A percentile compares a stretch with the other conserved stretches of the same genome.
phyloP scores from a whole-genome alignment of 2,113 vertebrate species.

The Scopus umbretta region DNA sequence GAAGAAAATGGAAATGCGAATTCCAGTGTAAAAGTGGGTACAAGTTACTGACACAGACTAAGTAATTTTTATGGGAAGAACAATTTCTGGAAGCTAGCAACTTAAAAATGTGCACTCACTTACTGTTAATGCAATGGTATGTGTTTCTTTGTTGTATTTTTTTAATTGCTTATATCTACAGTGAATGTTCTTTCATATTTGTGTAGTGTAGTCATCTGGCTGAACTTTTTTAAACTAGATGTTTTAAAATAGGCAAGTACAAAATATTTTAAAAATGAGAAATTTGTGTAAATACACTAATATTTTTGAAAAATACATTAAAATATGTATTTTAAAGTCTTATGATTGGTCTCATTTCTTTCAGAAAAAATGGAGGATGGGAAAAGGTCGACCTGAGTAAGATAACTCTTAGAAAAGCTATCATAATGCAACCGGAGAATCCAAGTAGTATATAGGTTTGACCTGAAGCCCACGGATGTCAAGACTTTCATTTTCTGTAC shows the following conservation, averaged over 20 bases:
- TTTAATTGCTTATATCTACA: background rate
- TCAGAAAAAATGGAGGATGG: background rate
- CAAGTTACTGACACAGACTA: background rate
- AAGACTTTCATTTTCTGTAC: background rate
- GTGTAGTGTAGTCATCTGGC: background rate
- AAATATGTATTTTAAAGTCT: background rate
- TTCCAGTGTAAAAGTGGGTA: background rate
- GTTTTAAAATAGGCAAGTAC: background rate
- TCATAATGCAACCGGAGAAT: background rate
- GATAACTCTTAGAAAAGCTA: background rate
- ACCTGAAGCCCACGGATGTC: background rate
- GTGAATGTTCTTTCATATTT: background rate
- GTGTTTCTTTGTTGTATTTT: conserved; percentile 7
- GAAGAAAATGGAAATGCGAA: background rate
- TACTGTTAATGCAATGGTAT: conserved; percentile 14
- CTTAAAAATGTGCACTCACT: conserved; percentile 3
- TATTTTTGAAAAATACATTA: background rate
- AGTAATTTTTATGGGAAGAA: background rate
- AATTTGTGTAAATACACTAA: conserved; percentile 53
- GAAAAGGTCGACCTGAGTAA: background rate
- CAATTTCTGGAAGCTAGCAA: conserved; percentile 4
- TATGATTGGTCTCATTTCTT: background rate
- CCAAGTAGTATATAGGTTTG: background rate
- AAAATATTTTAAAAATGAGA: background rate
- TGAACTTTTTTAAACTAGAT: background rate